A percentile compares a stretch with the other conserved stretches of the same genome.
Conservation (phyloP, 2,113 vertebrate species). For the Rafetus swinhoei region DNA sequence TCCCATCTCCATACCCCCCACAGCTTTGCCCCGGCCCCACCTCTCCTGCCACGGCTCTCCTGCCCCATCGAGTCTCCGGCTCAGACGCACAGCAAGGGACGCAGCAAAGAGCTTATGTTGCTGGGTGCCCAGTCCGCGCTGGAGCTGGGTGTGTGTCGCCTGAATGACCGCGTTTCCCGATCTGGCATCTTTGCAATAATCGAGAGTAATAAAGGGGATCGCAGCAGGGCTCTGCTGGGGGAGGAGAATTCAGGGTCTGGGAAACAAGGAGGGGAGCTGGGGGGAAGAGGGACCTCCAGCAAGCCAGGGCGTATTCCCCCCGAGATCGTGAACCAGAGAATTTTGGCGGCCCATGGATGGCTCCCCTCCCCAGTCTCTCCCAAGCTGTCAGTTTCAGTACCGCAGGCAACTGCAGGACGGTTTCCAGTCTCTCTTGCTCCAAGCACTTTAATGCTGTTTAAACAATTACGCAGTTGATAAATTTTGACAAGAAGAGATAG, state of each 20-base stretch:
- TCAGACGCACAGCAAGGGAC: not conserved
- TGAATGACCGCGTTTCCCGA: not conserved
- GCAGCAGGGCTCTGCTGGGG: not conserved
- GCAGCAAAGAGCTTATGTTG: not conserved
- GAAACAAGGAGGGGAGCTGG: conserved; percentile 1
- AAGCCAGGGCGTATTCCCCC: not conserved
- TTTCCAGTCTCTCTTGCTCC: conserved; percentile 72
- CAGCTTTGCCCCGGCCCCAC: not conserved
- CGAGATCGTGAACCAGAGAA: conserved; percentile 40
- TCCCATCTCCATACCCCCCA: not conserved
- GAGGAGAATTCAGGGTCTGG: not conserved
- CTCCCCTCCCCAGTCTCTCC: conserved; percentile 16
- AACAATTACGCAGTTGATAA: conserved; percentile 78
- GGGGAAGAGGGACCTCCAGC: not conserved
- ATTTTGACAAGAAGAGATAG: conserved; percentile 78
- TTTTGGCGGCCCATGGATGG: conserved; percentile 47
- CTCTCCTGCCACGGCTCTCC: not conserved
- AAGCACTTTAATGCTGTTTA: conserved; percentile 75
- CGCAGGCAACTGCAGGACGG: conserved; percentile 65
- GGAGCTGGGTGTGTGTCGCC: fast-evolving
- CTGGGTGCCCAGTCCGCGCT: not conserved
- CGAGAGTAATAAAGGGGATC: conserved; percentile 17
- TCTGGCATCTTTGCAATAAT: not conserved
- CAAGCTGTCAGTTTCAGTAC: conserved; percentile 63
- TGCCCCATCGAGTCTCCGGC: too few species aligned